These are phyloP conservation scores for Reticulitermes speratus DNA, from an alignment of 1,140 invertebrate species.

Conservation along the genomic window DNA sequence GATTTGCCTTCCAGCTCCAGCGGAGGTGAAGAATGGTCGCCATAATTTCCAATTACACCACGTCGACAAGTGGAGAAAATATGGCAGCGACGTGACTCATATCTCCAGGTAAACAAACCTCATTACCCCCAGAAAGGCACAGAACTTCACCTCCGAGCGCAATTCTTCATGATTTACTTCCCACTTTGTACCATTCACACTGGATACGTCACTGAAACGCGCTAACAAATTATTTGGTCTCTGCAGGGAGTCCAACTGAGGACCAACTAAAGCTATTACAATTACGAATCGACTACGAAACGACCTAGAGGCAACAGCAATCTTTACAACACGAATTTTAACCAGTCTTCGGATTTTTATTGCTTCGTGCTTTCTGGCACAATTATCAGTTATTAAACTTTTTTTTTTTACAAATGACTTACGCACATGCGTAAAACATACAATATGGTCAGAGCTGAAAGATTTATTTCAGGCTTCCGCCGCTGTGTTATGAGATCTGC, in stretches of 20 bases:
- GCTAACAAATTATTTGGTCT: constrained; percentile 5
- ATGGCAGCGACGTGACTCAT: constrained; percentile 29
- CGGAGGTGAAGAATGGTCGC: constrained; percentile 24
- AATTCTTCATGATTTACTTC: not conserved
- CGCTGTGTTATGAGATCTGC: no score
- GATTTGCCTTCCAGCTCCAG: not conserved
- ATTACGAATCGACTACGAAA: not conserved
- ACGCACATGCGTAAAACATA: no score
- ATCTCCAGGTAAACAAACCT: constrained; percentile 29
- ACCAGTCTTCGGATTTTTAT: not conserved
- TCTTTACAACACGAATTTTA: not conserved
- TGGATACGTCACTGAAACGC: not conserved
- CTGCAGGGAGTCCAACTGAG: not conserved
- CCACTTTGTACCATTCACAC: not conserved
- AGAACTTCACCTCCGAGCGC: not conserved
- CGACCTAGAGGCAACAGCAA: not conserved
- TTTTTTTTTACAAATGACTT: not conserved
- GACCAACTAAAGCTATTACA: not conserved
- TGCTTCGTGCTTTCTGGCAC: not conserved
- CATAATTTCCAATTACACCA: constrained; percentile 30
- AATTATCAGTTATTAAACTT: not conserved
- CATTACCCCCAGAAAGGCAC: constrained; percentile 20
- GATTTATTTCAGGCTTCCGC: no score
- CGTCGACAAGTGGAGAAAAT: constrained; percentile 24
- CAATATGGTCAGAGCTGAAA: no score